Percentiles rank a stretch among this genome's conserved stretches.
Evolutionary conservation across 30 jellyfish, hydroid and myxozoan genomes (phyloP).

Genomic region (Clytia hemisphaerica): DNA sequence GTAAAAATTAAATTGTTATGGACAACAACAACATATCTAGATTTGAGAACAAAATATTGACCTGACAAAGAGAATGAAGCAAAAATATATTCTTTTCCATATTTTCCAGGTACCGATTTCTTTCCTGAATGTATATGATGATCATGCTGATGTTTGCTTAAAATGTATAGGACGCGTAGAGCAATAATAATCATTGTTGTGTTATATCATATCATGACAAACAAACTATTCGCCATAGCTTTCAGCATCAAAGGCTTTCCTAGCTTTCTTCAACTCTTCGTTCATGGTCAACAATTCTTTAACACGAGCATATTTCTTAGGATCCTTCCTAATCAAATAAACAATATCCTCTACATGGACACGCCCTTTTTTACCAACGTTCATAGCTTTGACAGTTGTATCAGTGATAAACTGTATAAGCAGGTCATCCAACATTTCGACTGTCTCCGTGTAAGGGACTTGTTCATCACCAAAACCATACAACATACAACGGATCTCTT

Average conservation of each 20-base stretch:
- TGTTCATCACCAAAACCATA: conserved; percentile 98
- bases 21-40: too few species aligned
- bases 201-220: not conserved
- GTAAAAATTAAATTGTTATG: too few species aligned
- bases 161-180: too few species aligned
- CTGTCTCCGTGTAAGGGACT: conserved; percentile 92
- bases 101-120: too few species aligned
- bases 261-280: conserved; percentile 90
- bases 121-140: too few species aligned
- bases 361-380: conserved; percentile 90
- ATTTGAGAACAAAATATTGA: too few species aligned
- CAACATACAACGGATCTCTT: conserved; percentile 83
- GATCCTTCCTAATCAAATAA: conserved; percentile 87
- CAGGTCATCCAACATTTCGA: conserved; percentile 82
- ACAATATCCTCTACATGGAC: conserved; percentile 97
- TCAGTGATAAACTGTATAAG: conserved; percentile 70
- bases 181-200: too few species aligned
- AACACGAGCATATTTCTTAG: conserved; percentile 94
- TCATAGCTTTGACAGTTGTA: conserved; percentile 93
- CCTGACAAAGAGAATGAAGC: too few species aligned
- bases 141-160: too few species aligned
- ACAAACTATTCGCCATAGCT: conserved; percentile 80
- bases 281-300: conserved; percentile 95
- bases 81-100: too few species aligned
- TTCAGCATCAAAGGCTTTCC: conserved; percentile 98